phyloP scores from a whole-genome alignment of 2,888 invertebrate species.

The Xylocampa areola region DNA sequence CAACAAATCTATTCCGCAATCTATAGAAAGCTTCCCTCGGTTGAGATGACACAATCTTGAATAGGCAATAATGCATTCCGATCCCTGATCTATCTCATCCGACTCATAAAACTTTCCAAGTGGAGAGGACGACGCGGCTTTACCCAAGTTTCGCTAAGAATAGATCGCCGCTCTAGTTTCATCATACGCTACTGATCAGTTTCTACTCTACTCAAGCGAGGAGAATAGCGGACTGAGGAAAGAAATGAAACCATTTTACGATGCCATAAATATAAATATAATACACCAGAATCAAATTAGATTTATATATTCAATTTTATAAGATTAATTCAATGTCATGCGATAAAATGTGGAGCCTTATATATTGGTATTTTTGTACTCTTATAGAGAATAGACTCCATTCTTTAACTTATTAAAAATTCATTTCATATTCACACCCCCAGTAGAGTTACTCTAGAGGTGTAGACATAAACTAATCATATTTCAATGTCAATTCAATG shows the following conservation, averaged over 20 bases:
- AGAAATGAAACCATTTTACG: slow-evolving; percentile 21
- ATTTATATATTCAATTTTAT: slow-evolving; percentile 8
- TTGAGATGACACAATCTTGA: slow-evolving; percentile 76
- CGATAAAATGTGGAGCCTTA: neutral
- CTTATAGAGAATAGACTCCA: too few relatives aligned
- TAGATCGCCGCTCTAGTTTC: slow-evolving; percentile 62
- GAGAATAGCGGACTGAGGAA: slow-evolving; percentile 31
- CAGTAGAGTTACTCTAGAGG: too few relatives aligned
- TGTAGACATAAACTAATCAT: too few relatives aligned
- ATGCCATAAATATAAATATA: slow-evolving; percentile 5
- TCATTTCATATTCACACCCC: too few relatives aligned
- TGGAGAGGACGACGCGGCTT: slow-evolving; percentile 74
- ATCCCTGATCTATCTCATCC: slow-evolving; percentile 81
- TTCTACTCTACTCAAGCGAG: slow-evolving; percentile 31
- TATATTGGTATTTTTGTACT: too few relatives aligned
- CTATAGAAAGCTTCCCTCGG: slow-evolving; percentile 42
- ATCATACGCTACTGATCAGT: slow-evolving; percentile 56
- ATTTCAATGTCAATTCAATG: too few relatives aligned
- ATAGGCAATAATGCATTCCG: slow-evolving; percentile 83
- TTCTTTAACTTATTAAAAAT: too few relatives aligned
- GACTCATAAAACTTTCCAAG: slow-evolving; percentile 82
- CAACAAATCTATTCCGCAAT: slow-evolving; percentile 20
- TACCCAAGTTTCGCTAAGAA: slow-evolving; percentile 74
- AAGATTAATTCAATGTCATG: neutral
- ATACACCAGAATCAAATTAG: slow-evolving; percentile 9